Evolutionary conservation across 2,888 invertebrate species (phyloP).

Genomic region (Stenurella melanura): DNA sequence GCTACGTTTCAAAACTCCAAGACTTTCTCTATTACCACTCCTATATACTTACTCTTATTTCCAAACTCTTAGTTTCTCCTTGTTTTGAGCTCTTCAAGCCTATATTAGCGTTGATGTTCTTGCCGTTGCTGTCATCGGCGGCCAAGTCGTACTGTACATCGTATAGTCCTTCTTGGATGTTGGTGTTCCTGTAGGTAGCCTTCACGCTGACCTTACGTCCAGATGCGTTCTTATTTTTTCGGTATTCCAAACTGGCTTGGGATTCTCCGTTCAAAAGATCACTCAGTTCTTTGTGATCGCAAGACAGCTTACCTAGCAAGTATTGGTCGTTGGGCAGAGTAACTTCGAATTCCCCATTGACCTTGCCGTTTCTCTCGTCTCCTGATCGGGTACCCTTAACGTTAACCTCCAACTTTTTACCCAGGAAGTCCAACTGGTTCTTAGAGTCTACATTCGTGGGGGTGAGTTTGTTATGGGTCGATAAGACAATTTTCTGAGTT

Average conservation of each 20-base stretch:
- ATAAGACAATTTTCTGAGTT: conserved; percentile 80
- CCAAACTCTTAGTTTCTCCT: conserved; percentile 40
- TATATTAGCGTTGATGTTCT: conserved; percentile 71
- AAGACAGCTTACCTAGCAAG: conserved; percentile 70
- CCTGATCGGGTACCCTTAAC: conserved; percentile 73
- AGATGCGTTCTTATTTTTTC: conserved; percentile 71
- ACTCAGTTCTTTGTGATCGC: conserved; percentile 63
- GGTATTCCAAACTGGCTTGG: conserved; percentile 67
- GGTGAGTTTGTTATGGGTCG: conserved; percentile 78
- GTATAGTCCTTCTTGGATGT: conserved; percentile 71
- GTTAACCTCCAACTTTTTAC: conserved; percentile 74
- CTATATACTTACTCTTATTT: conserved; percentile 53
- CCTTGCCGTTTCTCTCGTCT: conserved; percentile 72
- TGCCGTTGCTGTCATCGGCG: conserved; percentile 73
- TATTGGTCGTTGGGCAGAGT: conserved; percentile 75
- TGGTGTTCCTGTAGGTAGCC: conserved; percentile 70
- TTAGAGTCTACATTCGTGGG: conserved; percentile 77
- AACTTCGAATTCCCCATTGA: conserved; percentile 73
- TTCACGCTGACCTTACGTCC: conserved; percentile 71
- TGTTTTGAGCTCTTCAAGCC: conserved; percentile 69
- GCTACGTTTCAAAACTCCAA: too few species aligned
- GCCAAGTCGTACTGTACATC: conserved; percentile 70
- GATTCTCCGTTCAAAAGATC: conserved; percentile 64
- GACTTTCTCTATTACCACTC: too few species aligned
- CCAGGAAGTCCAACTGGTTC: conserved; percentile 75